Percentiles rank a stretch among this genome's conserved stretches.
Conservation (phyloP, 2,113 vertebrate genomes). For the Pelodiscus sinensis region DNA sequence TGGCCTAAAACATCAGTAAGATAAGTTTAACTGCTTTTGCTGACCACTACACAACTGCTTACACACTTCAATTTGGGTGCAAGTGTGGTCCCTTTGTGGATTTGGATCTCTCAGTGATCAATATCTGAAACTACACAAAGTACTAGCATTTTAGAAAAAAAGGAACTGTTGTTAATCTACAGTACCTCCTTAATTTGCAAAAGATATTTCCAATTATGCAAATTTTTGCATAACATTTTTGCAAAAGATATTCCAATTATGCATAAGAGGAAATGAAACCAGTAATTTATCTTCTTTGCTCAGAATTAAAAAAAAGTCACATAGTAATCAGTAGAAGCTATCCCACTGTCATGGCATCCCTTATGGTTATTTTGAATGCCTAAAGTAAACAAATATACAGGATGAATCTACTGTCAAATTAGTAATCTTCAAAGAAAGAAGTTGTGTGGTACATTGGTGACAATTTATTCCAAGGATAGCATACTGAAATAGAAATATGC, state of each 20-base stretch:
- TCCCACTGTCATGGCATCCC: background rate
- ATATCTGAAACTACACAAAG: background rate
- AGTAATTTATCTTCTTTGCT: background rate
- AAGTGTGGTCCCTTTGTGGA: background rate
- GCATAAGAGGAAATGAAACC: background rate
- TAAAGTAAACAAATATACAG: background rate
- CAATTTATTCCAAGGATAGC: background rate
- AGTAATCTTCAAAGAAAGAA: slow-evolving; percentile 1
- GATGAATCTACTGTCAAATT: background rate
- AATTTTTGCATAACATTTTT: background rate
- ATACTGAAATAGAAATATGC: background rate
- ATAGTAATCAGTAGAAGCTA: background rate
- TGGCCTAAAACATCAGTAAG: background rate
- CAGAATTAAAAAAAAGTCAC: background rate
- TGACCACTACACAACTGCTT: background rate
- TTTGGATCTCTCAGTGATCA: background rate
- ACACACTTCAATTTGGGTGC: background rate
- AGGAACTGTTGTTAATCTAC: background rate
- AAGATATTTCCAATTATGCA: background rate
- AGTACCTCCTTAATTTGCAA: background rate
- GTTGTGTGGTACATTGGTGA: background rate
- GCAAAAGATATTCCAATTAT: background rate
- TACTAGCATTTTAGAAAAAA: background rate
- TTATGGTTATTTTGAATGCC: background rate
- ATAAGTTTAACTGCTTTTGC: background rate